Base-by-base conservation (phyloP, 2,797 vertebrate species). In the Selene dorsalis region DNA sequence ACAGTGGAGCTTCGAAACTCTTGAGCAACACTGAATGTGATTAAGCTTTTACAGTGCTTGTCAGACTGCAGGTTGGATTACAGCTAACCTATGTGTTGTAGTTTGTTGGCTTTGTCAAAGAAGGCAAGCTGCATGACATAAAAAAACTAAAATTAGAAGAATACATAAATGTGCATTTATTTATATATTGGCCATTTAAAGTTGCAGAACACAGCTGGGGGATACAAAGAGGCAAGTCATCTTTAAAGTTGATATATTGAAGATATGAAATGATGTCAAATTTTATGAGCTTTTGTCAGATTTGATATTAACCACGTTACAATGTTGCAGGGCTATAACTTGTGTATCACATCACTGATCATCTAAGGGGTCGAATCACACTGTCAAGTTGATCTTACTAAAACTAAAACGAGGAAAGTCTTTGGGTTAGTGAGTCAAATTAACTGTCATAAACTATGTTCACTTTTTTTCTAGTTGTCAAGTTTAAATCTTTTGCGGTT, bases 21-120 rank as follows among this genome's bases (percentile, higher is more conserved):
- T 66, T 57, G 32, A 60, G 45, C 10, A 45, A 68, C 6, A 68
- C 22, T 50, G 7, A 60, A 45, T 18, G 8, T 18, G 38, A 71
- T 26, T 3, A 20, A n/a, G 53, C 6, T 30, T 35, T 24, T 14
- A 10, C 20, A 22, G 7, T 47, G 18, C 26, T 17, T 28, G 24
- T 55, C 53, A 55, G 55, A 57, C 30, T 30, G 55, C 3, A 7
- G 26, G 53, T 56, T 56, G 4, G 53, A 56, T 28, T 7, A 55
- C 4, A 28, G 16, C 26, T 56, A 30, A 30, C 26, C 53, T 30
- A 14, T 53, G 22, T 16, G 5, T 53, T 26, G 8, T 5, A 26
- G 22, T 26, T 4, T 53, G 1, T 26, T 53, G 22, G 22, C 22
- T 26, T 26, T 24, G 48, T 12, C 48, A 52, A 52, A 14, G 24